Base-by-base conservation (phyloP, 2,888 invertebrate genomes). In the Chamaedrilus cognettii region DNA sequence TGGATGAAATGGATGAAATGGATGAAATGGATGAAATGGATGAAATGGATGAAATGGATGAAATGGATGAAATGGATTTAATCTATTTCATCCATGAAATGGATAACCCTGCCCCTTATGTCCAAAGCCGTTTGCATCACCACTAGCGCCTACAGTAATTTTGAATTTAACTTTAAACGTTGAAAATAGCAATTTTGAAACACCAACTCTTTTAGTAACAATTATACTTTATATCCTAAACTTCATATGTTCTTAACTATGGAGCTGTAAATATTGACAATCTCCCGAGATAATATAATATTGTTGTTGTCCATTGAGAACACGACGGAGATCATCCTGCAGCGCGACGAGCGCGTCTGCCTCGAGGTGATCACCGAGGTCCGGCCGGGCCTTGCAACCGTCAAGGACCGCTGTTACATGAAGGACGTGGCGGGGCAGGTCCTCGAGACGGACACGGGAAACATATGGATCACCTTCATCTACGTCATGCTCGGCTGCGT, bases 391-490 rank as follows among this genome's bases (percentile, higher is more conserved):
- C 69, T 72, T 55, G 81, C 76, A 2, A 74, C 75, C 31, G 79
- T 81, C 67, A 75, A 75, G n/a, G 78, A 79, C 70, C 70, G 75
- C 42, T 81, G 80, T 67, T 82, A 80, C 70, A 58, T 50, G 31
- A 4, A 31, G 1, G 51, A 58, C 50, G 3, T 42, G 1, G 75
- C 74, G 3, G 68, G 72, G 2, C 61, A 78, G 30, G 32, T 52
- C 1, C 81, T 80, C 62, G 72, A 71, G 0, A 77, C 75, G 3
- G 72, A 77, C 52, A 72, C 74, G 11, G 76, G 76, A n/a, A 79
- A 81, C 61, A 69, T 74, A 30, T 82, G 80, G 80, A 77, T 82
- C 26, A 74, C 74, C 2, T 76, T 81, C 23, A 72, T 82, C 31
- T 79, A 81, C 69, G 64, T 76, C 19, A 72, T 80, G 52, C 76